Conservation (phyloP, 2,113 vertebrate species). For the Psittacara wagleri region DNA sequence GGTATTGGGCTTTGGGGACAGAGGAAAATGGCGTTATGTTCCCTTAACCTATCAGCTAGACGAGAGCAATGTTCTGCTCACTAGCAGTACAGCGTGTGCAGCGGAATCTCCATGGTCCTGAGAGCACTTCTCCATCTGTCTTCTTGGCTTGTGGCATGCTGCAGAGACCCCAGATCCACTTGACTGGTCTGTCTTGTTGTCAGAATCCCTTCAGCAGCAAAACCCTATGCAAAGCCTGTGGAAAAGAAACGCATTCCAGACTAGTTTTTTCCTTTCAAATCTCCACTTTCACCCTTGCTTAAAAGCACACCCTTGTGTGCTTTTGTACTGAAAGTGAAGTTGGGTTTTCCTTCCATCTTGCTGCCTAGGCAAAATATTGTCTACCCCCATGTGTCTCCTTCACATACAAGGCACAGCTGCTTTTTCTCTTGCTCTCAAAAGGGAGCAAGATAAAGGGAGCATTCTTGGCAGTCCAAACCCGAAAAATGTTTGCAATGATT, state of each 20-base stretch:
- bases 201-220: neutral
- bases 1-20: neutral
- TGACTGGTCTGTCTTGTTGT: neutral
- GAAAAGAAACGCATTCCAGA: neutral
- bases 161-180: neutral
- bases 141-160: neutral
- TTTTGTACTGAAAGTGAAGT: neutral
- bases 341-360: neutral
- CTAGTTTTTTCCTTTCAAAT: neutral
- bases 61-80: accelerated
- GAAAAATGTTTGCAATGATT: neutral
- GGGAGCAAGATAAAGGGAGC: neutral
- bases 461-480: neutral
- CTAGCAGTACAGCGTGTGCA: accelerated
- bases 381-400: neutral
- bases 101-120: neutral
- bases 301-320: neutral
- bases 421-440: neutral
- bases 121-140: neutral
- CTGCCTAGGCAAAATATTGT: neutral
- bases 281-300: neutral
- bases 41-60: accelerated
- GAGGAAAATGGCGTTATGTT: accelerated
- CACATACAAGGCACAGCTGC: neutral
- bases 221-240: neutral